Evolutionary conservation across 2,113 vertebrate genomes (phyloP).

Genomic region (Mystacornis crossleyi): DNA sequence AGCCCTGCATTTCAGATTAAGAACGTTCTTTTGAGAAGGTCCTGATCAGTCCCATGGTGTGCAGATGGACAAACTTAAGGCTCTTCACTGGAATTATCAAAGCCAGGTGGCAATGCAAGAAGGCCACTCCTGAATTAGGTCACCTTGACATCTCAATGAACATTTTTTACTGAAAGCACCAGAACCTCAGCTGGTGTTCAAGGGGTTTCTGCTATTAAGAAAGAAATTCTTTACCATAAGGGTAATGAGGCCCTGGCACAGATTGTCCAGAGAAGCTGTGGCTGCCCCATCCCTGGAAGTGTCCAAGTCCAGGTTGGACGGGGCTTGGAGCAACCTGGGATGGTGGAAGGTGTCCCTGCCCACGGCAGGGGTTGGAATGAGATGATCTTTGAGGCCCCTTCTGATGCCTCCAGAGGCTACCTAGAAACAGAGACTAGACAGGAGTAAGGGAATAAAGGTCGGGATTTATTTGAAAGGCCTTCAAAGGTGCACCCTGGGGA

Average conservation of each 20-base stretch:
- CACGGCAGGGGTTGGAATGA: neutral
- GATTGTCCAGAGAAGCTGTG: neutral
- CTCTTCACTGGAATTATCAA: neutral
- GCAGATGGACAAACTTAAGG: neutral
- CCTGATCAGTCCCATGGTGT: neutral
- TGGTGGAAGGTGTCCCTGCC: neutral
- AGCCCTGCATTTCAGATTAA: neutral
- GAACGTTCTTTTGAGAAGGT: neutral
- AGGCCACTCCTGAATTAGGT: neutral
- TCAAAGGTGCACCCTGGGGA: too few species aligned
- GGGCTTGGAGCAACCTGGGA: accelerated
- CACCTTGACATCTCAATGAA: neutral
- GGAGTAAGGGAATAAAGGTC: too few species aligned
- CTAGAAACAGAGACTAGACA: too few species aligned
- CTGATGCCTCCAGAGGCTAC: too few species aligned
- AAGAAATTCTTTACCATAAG: neutral
- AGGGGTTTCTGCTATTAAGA: neutral
- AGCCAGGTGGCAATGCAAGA: neutral
- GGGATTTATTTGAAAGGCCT: too few species aligned
- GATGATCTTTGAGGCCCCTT: neutral
- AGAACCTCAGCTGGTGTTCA: neutral
- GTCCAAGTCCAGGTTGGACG: accelerated
- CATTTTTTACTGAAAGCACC: neutral
- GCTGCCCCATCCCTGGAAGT: neutral
- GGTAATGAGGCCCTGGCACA: neutral